Evolutionary conservation across 2,888 invertebrate species (phyloP).

Genomic region (Campoplex nolae): DNA sequence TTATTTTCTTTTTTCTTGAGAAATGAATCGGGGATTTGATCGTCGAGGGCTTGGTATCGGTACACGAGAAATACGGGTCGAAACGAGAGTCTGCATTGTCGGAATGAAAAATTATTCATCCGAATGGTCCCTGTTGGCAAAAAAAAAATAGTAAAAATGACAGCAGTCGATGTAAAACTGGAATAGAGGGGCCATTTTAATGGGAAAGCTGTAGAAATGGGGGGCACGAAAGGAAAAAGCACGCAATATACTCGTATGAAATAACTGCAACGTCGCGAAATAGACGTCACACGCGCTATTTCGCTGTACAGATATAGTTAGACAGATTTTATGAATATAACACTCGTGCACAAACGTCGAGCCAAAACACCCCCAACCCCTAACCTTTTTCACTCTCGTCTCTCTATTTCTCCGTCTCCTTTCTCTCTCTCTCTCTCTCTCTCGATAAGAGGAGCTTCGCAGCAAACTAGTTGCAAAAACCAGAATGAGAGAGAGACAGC

Average conservation of each 20-base stretch:
- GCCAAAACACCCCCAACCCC: conserved; percentile 24
- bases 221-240: not conserved
- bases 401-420: not conserved
- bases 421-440: conserved; percentile 9
- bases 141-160: conserved; percentile 1
- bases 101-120: conserved; percentile 1
- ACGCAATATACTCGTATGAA: conserved; percentile 37
- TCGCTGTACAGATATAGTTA: conserved; percentile 22
- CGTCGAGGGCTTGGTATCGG: not conserved
- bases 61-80: not conserved
- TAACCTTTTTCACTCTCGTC: conserved; percentile 30
- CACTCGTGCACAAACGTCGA: conserved; percentile 20
- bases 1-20: not conserved
- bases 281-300: conserved; percentile 58
- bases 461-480: conserved; percentile 8
- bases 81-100: conserved; percentile 53
- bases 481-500: conserved; percentile 14
- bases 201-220: not conserved
- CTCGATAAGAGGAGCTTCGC: conserved; percentile 45
- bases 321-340: conserved; percentile 20
- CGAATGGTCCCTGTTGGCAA: not conserved
- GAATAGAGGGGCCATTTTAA: not conserved
- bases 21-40: not conserved
- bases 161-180: not conserved
- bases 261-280: conserved; percentile 59